phyloP scores from a whole-genome alignment of 2,797 vertebrate genomes.

The Emydoidea blandingii region DNA sequence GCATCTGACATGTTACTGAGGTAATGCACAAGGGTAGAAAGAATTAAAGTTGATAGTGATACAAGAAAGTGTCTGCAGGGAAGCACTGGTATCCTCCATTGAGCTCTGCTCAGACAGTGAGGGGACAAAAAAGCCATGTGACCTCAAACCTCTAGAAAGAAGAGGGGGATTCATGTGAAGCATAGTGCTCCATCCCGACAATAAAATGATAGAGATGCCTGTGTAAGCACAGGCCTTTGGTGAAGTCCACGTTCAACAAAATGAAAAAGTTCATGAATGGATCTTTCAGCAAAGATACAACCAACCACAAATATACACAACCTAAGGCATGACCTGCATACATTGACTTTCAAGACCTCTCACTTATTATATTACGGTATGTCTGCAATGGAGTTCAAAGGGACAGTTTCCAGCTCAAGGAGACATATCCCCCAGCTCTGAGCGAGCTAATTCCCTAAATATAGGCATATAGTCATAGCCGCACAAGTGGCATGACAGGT shows the following conservation, averaged over 20 bases:
- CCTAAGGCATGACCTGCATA: no score
- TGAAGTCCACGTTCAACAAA: no score
- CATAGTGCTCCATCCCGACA: neutral
- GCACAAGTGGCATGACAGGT: no score
- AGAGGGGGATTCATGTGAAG: neutral
- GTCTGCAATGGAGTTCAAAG: no score
- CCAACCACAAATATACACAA: neutral
- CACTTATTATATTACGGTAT: neutral
- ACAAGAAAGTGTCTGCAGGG: neutral
- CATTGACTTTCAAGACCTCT: neutral
- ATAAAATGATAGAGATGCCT: neutral
- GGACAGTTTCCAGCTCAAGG: no score
- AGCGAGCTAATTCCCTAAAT: no score
- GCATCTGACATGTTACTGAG: neutral
- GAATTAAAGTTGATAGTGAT: no score
- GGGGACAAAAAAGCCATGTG: neutral
- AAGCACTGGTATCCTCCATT: neutral
- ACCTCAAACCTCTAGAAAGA: neutral
- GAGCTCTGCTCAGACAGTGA: neutral
- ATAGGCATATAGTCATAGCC: no score
- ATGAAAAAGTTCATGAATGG: neutral
- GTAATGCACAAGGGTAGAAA: no score
- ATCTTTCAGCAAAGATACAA: neutral
- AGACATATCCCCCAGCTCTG: no score
- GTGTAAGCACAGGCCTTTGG: neutral